Evolutionary conservation across 2,797 vertebrate genomes (phyloP), one percentile per base, ranked within the genome.

Genomic region (Alfaro cultratus): DNA sequence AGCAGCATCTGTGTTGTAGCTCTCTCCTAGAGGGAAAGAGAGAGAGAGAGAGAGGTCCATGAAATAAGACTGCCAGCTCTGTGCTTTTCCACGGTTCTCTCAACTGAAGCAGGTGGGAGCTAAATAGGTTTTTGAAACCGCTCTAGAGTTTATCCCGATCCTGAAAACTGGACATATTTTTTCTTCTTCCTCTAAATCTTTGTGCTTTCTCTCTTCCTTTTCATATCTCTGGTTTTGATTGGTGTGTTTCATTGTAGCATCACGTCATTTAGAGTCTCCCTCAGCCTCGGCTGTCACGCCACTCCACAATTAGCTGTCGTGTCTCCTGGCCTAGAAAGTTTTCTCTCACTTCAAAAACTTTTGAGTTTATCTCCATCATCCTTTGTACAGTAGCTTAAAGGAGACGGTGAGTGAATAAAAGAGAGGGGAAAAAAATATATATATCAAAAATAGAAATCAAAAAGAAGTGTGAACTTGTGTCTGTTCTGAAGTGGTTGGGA

Each of bases 61-160:
- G 91, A 90, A 92, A 92, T 92, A 84, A 91, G 83, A 85, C 86
- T 85, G 80, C 85, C 81, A 77, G 41, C 80, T 86, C 84, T 74
- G 82, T 79, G 86, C 83, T 84, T 84, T 80, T 78, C 83, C 77
- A 82, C 43, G 53, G 84, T 83, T 89, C 88, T 91, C 85, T 90
- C 89, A 85, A 80, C 86, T 92, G 85, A 91, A 90, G 85, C 91
- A 93, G 85, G 91, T 91, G 87, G 87, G 75, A 85, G 83, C 87
- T 88, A 91, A 93, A 92, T 93, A 87, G 90, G 83, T 91, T 93
- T 92, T 91, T 91, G 80, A 91, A 89, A 91, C 89, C 70, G 75
- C 87, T 85, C 80, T 84, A 79, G 83, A 93, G 90, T 92, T 93
- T 88, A 92, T 91, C 88, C 87, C 31, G 70, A 88, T 83, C 81